Evolutionary conservation across 2,888 invertebrate species (phyloP).

Genomic region (Lacanobia oleracea): DNA sequence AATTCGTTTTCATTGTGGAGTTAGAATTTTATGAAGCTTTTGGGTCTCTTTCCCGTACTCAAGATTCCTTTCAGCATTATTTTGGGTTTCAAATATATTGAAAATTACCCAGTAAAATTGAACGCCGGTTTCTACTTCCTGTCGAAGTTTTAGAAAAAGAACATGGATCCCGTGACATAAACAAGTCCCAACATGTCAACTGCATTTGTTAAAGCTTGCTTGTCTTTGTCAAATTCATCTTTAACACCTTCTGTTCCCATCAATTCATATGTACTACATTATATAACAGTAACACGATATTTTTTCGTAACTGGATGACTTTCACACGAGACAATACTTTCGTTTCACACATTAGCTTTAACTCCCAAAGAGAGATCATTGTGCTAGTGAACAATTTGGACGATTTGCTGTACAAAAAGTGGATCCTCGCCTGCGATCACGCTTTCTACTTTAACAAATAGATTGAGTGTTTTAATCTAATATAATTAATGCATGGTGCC

Average conservation of each 20-base stretch:
- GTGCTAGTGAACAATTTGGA: constrained; percentile 64
- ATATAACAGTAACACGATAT: constrained; percentile 44
- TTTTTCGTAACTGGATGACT: constrained; percentile 68
- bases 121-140: constrained; percentile 30
- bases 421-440: constrained; percentile 63
- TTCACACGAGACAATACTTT: constrained; percentile 76
- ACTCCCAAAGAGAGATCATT: constrained; percentile 65
- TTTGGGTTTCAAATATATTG: constrained; percentile 3
- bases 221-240: constrained; percentile 24
- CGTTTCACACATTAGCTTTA: constrained; percentile 75
- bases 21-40: constrained; percentile 2
- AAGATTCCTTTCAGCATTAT: constrained; percentile 5
- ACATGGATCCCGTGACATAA: constrained; percentile 64
- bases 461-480: constrained; percentile 19
- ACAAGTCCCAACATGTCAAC: constrained; percentile 76
- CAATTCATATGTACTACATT: constrained; percentile 51
- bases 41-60: neutral
- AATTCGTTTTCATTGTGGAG: constrained; percentile 23
- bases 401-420: constrained; percentile 62
- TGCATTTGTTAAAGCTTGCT: constrained; percentile 59
- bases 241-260: constrained; percentile 26
- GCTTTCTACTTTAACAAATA: constrained; percentile 68
- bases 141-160: constrained; percentile 34
- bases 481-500: constrained; percentile 18
- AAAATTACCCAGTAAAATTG: constrained; percentile 9